phyloP scores from a whole-genome alignment of 2,797 vertebrate genomes.

The Micropoecilia bifurca region DNA sequence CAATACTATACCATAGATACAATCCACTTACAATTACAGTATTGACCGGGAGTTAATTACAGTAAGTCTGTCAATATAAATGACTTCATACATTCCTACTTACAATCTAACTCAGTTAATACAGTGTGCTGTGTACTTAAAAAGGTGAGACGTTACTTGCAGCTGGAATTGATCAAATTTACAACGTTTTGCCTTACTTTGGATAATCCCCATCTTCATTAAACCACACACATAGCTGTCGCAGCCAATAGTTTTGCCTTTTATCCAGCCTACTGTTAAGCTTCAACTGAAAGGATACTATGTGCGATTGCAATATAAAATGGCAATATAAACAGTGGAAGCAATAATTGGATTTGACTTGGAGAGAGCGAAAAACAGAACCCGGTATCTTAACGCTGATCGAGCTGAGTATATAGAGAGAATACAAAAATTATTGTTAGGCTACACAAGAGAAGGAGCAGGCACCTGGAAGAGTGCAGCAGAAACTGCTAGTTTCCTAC shows the following conservation, averaged over 20 bases:
- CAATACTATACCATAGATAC: slow-evolving; percentile 67
- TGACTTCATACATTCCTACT: slow-evolving; percentile 45
- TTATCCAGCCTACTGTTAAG: slow-evolving; percentile 50
- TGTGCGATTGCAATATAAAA: slow-evolving; percentile 38
- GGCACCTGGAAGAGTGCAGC: slow-evolving; percentile 69
- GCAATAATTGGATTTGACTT: slow-evolving; percentile 43
- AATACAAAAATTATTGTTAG: slow-evolving; percentile 59
- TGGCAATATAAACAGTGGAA: slow-evolving; percentile 56
- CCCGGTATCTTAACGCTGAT: slow-evolving; percentile 26
- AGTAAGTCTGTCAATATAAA: slow-evolving; percentile 47
- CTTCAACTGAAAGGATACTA: slow-evolving; percentile 44
- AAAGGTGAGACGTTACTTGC: slow-evolving; percentile 40
- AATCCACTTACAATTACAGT: slow-evolving; percentile 61
- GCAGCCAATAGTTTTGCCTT: slow-evolving; percentile 48
- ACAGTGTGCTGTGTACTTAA: slow-evolving; percentile 44
- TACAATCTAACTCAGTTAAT: slow-evolving; percentile 49
- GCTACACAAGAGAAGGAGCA: slow-evolving; percentile 78
- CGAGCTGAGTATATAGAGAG: slow-evolving; percentile 49
- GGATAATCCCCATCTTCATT: slow-evolving; percentile 60
- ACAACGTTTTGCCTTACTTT: slow-evolving; percentile 62
- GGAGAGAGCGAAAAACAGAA: slow-evolving; percentile 40
- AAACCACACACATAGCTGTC: slow-evolving; percentile 60
- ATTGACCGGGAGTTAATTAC: slow-evolving; percentile 59
- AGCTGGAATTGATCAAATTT: slow-evolving; percentile 42
- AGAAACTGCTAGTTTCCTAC: slow-evolving; percentile 69